Conservation (phyloP, 2,797 vertebrate species). For the Capromys pilorides region DNA sequence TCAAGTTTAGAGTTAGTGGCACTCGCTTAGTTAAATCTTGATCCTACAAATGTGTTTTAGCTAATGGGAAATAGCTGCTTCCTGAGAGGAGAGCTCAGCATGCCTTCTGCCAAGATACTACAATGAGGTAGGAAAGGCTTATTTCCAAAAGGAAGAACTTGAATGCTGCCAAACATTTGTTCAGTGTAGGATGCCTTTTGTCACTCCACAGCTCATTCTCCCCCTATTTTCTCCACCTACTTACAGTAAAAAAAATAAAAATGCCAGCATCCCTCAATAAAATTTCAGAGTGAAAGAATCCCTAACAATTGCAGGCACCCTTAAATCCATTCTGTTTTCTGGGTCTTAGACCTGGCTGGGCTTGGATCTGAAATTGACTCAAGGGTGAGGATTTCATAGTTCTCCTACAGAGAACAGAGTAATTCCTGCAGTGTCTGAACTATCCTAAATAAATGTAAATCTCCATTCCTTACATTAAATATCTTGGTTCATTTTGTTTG, state of each 20-base stretch:
- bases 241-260: background rate
- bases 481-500: background rate
- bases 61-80: background rate
- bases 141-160: background rate
- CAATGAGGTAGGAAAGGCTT: background rate
- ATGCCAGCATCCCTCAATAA: background rate
- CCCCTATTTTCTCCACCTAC: background rate
- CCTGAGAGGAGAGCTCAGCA: background rate
- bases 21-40: background rate
- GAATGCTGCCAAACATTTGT: background rate
- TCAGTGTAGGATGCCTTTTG: too few relatives aligned
- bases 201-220: too few relatives aligned
- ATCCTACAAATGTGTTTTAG: background rate
- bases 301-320: background rate
- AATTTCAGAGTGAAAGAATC: background rate
- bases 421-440: background rate
- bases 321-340: background rate
- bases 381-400: background rate
- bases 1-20: background rate
- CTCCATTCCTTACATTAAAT: too few relatives aligned
- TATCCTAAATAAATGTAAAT: background rate
- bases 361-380: background rate
- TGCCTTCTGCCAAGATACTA: background rate
- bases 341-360: accelerated
- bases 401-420: background rate